Percentiles rank a stretch among this genome's conserved stretches.
These are phyloP conservation scores for Drosophila arawakana DNA, from an alignment of 1,140 invertebrate species.

Conservation along the genomic window DNA sequence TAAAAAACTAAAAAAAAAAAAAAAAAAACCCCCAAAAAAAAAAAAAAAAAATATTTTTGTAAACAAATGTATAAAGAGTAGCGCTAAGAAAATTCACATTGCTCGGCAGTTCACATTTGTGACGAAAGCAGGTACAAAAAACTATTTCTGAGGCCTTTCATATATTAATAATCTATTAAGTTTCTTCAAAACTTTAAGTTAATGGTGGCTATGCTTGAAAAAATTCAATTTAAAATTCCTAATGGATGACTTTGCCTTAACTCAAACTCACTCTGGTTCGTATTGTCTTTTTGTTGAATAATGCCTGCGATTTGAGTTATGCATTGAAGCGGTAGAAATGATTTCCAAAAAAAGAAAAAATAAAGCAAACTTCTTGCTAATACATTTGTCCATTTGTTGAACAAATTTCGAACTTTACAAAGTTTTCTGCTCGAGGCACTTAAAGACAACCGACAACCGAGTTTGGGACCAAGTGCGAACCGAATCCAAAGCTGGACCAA, in stretches of 20 bases:
- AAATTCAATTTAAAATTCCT: slow-evolving; percentile 24
- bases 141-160: neutral
- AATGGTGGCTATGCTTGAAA: slow-evolving; percentile 23
- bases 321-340: slow-evolving; percentile 46
- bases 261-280: neutral
- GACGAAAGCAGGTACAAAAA: too few species aligned
- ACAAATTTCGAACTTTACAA: slow-evolving; percentile 56
- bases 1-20: too few species aligned
- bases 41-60: neutral
- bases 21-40: too few species aligned
- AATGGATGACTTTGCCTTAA: slow-evolving; percentile 29
- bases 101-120: too few species aligned
- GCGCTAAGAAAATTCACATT: too few species aligned
- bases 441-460: slow-evolving; percentile 42
- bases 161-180: slow-evolving; percentile 32
- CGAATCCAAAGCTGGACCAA: slow-evolving; percentile 24
- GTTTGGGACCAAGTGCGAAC: neutral
- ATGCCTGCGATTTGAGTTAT: slow-evolving; percentile 44
- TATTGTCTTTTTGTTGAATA: slow-evolving; percentile 15
- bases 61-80: too few species aligned
- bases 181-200: slow-evolving; percentile 24
- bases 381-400: slow-evolving; percentile 72
- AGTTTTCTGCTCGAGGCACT: slow-evolving; percentile 44
- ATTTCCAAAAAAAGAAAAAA: slow-evolving; percentile 33
- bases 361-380: slow-evolving; percentile 57